phyloP scores from a whole-genome alignment of 30 jellyfish, hydroid and myxozoan species.

The Calvadosia cruxmelitensis region DNA sequence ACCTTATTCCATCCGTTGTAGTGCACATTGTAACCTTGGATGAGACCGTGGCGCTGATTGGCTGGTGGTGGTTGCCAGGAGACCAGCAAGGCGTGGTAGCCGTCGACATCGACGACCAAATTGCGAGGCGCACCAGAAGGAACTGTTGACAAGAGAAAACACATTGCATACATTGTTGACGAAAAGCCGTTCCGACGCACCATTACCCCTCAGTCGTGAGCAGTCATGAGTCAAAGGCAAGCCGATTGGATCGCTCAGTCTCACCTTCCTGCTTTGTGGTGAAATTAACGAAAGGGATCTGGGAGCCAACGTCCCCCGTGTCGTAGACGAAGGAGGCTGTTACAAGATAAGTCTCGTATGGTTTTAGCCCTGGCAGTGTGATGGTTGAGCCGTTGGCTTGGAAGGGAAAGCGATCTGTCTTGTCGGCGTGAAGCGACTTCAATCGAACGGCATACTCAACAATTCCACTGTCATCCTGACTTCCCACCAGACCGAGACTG shows the following conservation, averaged over 20 bases:
- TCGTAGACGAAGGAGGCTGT: conserved; percentile 14
- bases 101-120: conserved; percentile 7
- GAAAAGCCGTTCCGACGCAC: not conserved
- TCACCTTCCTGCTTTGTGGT: not conserved
- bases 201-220: not conserved
- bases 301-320: not conserved
- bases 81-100: conserved; percentile 20
- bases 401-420: conserved; percentile 8
- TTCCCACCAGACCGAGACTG: conserved; percentile 34
- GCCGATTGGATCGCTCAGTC: no score
- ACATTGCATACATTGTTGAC: not conserved
- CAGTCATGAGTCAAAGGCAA: no score
- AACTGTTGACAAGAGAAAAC: conserved; percentile 14
- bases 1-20: not conserved
- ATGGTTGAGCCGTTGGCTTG: conserved; percentile 4
- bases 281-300: not conserved
- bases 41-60: conserved; percentile 38
- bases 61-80: conserved; percentile 54
- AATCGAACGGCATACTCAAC: conserved; percentile 24
- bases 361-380: conserved; percentile 6
- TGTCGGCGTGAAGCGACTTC: conserved; percentile 25
- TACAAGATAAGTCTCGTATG: conserved; percentile 23
- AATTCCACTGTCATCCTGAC: conserved; percentile 19
- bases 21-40: conserved; percentile 45
- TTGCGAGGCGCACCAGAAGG: conserved; percentile 70